These are phyloP conservation scores for Nothocercus julius DNA, from an alignment of 2,113 vertebrate genomes.

Conservation along the genomic window DNA sequence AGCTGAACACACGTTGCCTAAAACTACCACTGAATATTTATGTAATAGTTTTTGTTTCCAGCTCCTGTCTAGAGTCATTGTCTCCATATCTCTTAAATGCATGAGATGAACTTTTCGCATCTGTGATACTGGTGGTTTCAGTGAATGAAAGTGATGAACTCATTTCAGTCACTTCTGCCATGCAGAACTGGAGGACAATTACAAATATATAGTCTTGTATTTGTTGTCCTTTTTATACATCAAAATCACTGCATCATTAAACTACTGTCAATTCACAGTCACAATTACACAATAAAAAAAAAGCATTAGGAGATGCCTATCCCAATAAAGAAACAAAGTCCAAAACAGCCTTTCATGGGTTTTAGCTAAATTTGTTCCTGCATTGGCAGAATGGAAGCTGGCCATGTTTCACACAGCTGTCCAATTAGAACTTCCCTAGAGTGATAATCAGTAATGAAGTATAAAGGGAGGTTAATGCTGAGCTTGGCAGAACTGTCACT, in stretches of 20 bases:
- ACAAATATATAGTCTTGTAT: background rate
- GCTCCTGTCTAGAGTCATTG: background rate
- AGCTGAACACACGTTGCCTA: background rate
- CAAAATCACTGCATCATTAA: background rate
- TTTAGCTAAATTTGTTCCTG: background rate
- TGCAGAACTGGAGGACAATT: background rate
- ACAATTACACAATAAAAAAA: background rate
- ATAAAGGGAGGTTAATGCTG: constrained; percentile 25
- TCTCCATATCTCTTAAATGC: background rate
- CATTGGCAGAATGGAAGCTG: background rate
- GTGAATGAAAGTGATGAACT: background rate
- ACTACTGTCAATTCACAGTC: background rate
- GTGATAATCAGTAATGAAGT: constrained; percentile 20
- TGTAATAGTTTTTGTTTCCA: background rate
- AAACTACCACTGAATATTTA: background rate
- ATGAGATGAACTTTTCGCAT: background rate
- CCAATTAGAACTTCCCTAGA: constrained; percentile 14
- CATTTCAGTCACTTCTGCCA: background rate
- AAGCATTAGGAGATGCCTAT: background rate
- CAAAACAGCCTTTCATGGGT: background rate
- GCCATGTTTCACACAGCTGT: background rate
- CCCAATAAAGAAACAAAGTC: background rate
- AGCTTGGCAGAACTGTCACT: background rate
- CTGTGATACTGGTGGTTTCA: background rate
- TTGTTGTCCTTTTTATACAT: background rate